Evolutionary conservation across 2,888 invertebrate genomes (phyloP).

Genomic region (Drosophila kambysellisi): DNA sequence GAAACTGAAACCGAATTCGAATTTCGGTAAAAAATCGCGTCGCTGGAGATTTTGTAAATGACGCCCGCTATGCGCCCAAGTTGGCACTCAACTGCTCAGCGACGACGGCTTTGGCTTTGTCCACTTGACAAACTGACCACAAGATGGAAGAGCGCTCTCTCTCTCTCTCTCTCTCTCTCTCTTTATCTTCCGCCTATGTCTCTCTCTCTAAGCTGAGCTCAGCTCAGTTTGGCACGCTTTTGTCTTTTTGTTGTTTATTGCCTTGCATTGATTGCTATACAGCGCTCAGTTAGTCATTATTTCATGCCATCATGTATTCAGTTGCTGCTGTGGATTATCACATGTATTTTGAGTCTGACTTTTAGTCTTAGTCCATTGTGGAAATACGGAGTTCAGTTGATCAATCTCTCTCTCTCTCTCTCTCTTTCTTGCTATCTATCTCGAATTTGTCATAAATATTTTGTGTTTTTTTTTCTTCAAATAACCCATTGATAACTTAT

Average conservation of each 20-base stretch:
- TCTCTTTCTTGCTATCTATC: neutral
- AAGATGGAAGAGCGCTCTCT: constrained; percentile 39
- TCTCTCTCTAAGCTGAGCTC: neutral
- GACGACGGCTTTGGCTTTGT: constrained; percentile 24
- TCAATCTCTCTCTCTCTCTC: constrained; percentile 9
- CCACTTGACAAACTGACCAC: constrained; percentile 29
- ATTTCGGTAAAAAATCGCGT: constrained; percentile 35
- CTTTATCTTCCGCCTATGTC: neutral
- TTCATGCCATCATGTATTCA: constrained; percentile 50
- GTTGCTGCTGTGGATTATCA: constrained; percentile 40
- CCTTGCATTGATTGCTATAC: constrained; percentile 39
- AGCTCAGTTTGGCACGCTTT: constrained; percentile 19
- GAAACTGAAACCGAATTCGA: constrained; percentile 31
- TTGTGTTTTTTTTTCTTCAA: neutral
- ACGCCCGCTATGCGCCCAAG: constrained; percentile 74
- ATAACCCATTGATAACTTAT: constrained; percentile 58
- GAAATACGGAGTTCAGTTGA: neutral
- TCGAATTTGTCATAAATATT: constrained; percentile 30
- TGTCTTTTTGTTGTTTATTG: constrained; percentile 24
- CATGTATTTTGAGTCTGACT: neutral
- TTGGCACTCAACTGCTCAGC: constrained; percentile 62
- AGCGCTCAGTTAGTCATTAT: constrained; percentile 55
- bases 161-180: constrained; percentile 6
- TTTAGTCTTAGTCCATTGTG: constrained; percentile 9
- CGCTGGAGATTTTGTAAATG: constrained; percentile 39